phyloP scores from a whole-genome alignment of 2,113 vertebrate genomes.

The Chlamydotis undulata region DNA sequence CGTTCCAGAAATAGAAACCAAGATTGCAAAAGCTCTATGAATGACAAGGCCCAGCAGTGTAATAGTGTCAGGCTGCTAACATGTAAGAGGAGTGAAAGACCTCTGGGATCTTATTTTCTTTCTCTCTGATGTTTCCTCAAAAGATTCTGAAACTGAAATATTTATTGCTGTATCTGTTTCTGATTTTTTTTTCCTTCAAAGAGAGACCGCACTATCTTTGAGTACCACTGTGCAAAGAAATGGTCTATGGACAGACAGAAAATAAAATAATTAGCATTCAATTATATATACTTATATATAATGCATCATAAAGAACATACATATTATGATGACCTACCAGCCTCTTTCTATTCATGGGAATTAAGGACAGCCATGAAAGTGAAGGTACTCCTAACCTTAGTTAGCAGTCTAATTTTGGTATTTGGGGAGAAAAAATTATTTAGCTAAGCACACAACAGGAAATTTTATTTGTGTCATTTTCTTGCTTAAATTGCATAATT shows the following conservation, averaged over 20 bases:
- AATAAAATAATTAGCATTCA: neutral
- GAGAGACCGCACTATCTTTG: neutral
- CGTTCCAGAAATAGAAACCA: neutral
- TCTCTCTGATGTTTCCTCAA: conserved; percentile 13
- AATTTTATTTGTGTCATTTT: neutral
- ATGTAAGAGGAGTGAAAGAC: neutral
- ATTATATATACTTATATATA: neutral
- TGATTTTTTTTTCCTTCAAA: neutral
- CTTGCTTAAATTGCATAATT: neutral
- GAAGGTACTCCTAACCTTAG: neutral
- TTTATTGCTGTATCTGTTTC: neutral
- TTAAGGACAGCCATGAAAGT: neutral
- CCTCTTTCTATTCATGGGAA: neutral
- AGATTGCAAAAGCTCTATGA: neutral
- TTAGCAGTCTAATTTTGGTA: neutral
- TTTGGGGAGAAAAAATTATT: neutral
- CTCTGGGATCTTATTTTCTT: conserved; percentile 19
- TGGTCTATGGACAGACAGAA: neutral
- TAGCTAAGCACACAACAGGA: neutral
- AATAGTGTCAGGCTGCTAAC: neutral
- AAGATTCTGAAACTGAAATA: conserved; percentile 20
- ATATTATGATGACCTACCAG: neutral
- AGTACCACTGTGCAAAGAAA: neutral
- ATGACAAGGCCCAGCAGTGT: neutral
- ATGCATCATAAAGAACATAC: neutral